Conservation (phyloP, 2,797 vertebrate genomes). For the Parotocinclus haroldoi region DNA sequence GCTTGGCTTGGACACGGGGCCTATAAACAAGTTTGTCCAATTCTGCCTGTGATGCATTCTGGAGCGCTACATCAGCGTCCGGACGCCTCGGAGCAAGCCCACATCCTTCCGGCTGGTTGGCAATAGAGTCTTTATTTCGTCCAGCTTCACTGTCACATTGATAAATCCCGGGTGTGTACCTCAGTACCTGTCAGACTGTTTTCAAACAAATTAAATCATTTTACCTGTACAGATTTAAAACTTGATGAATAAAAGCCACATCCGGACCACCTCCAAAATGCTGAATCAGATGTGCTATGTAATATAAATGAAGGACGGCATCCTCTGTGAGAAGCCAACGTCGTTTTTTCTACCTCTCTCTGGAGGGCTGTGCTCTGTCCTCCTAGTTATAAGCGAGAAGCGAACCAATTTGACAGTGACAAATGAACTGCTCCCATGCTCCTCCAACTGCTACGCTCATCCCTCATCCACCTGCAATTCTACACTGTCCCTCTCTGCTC, state of each 20-base stretch:
- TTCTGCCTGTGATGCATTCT: slow-evolving; percentile 68
- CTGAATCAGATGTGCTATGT: not conserved
- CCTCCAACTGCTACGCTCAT: slow-evolving; percentile 63
- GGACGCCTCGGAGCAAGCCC: slow-evolving; percentile 50
- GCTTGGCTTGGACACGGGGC: slow-evolving; percentile 58
- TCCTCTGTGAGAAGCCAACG: not conserved
- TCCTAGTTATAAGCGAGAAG: slow-evolving; percentile 73
- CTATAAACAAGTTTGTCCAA: slow-evolving; percentile 67
- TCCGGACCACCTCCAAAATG: not conserved
- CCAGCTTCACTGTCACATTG: not conserved
- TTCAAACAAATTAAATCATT: slow-evolving; percentile 11
- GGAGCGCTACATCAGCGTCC: slow-evolving; percentile 69
- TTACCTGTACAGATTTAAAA: not conserved
- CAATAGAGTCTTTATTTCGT: slow-evolving; percentile 32
- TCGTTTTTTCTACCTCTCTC: slow-evolving; percentile 43
- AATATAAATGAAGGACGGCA: not conserved
- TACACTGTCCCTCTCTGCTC: slow-evolving; percentile 50
- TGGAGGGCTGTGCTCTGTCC: slow-evolving; percentile 55
- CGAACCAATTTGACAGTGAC: slow-evolving; percentile 77
- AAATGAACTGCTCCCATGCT: slow-evolving; percentile 69
- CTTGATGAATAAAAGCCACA: not conserved
- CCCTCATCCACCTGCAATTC: slow-evolving; percentile 44
- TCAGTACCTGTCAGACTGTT: not conserved
- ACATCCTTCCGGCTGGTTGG: slow-evolving; percentile 37
- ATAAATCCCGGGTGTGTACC: slow-evolving; percentile 1